A percentile compares a stretch with the other conserved stretches of the same genome.
phyloP scores from a whole-genome alignment of 2,113 vertebrate genomes.

The Anguilla rostrata region DNA sequence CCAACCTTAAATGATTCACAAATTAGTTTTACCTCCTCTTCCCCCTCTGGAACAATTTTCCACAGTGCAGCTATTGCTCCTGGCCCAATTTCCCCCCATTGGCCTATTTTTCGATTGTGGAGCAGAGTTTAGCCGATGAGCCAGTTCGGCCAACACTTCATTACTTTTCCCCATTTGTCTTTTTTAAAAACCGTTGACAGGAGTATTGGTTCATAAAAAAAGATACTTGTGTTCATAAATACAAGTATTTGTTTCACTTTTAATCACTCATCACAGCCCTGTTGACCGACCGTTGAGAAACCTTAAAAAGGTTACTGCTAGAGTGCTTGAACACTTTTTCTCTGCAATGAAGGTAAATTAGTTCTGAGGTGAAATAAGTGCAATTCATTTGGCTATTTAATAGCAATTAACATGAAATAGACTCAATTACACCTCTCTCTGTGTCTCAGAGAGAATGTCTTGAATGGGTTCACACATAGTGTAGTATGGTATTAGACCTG shows the following conservation, averaged over 20 bases:
- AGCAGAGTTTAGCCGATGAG: background rate
- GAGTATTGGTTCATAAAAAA: background rate
- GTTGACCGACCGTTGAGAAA: background rate
- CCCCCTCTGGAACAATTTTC: background rate
- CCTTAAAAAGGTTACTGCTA: background rate
- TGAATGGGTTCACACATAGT: too few species aligned
- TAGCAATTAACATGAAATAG: background rate
- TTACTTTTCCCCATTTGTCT: background rate
- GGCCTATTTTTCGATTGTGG: background rate
- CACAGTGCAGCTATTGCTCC: background rate
- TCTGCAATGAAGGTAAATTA: background rate
- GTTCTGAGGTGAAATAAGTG: background rate
- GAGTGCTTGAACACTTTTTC: background rate
- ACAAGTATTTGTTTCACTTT: too few species aligned
- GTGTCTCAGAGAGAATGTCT: background rate
- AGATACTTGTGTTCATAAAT: background rate
- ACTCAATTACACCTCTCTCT: background rate
- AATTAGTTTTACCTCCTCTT: background rate
- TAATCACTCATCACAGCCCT: background rate
- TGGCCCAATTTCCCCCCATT: background rate
- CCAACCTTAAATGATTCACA: background rate
- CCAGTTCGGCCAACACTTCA: background rate
- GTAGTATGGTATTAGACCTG: too few species aligned
- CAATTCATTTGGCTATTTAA: background rate
- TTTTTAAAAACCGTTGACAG: background rate